Conservation (phyloP, 2,888 invertebrate species). For the Leucophenga montana region DNA sequence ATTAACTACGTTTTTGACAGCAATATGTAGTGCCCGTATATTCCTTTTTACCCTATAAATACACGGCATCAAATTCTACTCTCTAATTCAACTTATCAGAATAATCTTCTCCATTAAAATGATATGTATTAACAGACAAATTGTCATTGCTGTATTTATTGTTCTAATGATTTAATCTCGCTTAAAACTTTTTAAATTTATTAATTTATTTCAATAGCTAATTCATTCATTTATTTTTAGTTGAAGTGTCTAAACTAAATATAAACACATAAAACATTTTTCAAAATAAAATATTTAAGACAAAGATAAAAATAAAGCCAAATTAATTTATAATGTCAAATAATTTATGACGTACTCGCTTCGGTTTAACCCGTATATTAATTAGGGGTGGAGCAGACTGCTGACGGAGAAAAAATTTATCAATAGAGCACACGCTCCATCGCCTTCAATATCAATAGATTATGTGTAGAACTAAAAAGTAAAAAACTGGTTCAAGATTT, state of each 20-base stretch:
- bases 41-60: no score
- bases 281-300: neutral
- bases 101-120: no score
- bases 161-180: constrained; percentile 1
- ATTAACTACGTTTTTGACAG: no score
- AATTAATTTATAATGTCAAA: neutral
- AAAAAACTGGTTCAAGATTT: constrained; percentile 6
- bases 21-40: no score
- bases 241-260: no score
- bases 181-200: neutral
- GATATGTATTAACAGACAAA: no score
- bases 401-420: neutral
- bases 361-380: constrained; percentile 4
- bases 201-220: constrained; percentile 1
- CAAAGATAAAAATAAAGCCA: neutral
- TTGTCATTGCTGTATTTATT: constrained; percentile 1
- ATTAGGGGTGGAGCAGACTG: constrained; percentile 2
- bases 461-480: neutral
- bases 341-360: neutral
- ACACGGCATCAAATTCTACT: no score
- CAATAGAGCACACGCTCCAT: neutral
- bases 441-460: no score
- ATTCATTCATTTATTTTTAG: neutral
- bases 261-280: no score
- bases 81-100: no score